Evolutionary conservation across 2,888 invertebrate species (phyloP), one percentile per base, ranked within the genome.

Genomic region (Cyclophora punctaria): DNA sequence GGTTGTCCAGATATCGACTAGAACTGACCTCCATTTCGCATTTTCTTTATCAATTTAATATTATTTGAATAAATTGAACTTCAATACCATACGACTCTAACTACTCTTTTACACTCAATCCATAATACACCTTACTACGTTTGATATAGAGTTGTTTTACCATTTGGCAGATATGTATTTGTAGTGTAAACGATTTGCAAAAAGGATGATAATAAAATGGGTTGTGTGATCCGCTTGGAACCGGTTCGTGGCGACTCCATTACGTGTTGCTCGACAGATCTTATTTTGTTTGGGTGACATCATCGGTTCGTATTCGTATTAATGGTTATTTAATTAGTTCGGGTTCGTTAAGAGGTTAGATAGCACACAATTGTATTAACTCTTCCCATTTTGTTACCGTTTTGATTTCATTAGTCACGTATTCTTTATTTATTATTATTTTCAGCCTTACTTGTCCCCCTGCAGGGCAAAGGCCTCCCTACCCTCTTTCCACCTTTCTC

Each of bases 191-290:
- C 74, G 72, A 76, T 81, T 80, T 78, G 81, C 83, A 76, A 80
- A 80, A 82, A 80, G 72, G 74, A 76, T 71, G 81, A 83, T 84
- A 82, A 69, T 71, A 71, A 83, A 74, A 69, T 83, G 73, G 83
- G 84, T 83, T 82, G 78, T 58, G 65, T 47, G 50, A 71, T 68
- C 78, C 65, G 60, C 81, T 63, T 75, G 46, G 47, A 64, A 71
- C 83, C 59, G 70, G 84, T 67, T 77, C 47, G 37, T 5, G 37
- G 4, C 37, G 37, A 5, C 37, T 37, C 37, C 37, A 37, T 37
- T 37, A 63, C 54, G 56, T 62, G 68, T 60, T 20, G 1, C 20
- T 20, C 20, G 20, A 20, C 20, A 20, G 20, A 20, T 20, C 20
- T 4, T 48, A 46, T 20, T 20, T 20, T 20, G 20, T 20, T 20